Percentiles rank a stretch among this genome's conserved stretches.
Conservation (phyloP, 2,888 invertebrate species). For the Sabatieria punctata region DNA sequence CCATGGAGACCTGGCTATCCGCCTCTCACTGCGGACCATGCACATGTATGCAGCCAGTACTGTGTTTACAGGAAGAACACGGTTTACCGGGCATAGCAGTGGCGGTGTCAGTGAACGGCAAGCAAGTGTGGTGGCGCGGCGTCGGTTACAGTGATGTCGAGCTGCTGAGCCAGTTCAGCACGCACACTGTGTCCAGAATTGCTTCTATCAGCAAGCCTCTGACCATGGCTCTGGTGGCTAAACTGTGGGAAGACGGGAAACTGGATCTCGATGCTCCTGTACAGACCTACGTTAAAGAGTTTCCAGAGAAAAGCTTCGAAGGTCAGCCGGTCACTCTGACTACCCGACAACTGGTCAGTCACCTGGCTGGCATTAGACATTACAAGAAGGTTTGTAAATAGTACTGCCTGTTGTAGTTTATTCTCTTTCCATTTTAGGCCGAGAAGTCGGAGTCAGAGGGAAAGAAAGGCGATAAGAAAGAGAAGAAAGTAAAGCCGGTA, state of each 20-base stretch:
- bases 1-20: too few species aligned
- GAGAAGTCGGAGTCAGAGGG: too few species aligned
- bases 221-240: constrained; percentile 40
- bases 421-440: too few species aligned
- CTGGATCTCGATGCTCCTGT: constrained; percentile 41
- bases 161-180: constrained; percentile 35
- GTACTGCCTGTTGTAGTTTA: too few species aligned
- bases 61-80: constrained; percentile 27
- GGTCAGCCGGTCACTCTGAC: constrained; percentile 39
- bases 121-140: constrained; percentile 31
- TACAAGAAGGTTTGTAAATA: constrained; percentile 34
- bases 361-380: constrained; percentile 42
- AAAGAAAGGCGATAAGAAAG: too few species aligned
- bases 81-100: constrained; percentile 35
- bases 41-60: too few species aligned
- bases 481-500: too few species aligned
- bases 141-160: constrained; percentile 43
- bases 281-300: constrained; percentile 40
- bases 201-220: constrained; percentile 45
- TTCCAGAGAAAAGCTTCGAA: constrained; percentile 39
- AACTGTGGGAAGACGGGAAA: constrained; percentile 38
- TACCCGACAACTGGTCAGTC: constrained; percentile 39
- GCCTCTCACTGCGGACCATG: too few species aligned
- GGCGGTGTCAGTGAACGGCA: constrained; percentile 34
- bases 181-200: constrained; percentile 41